Conservation (phyloP, 2,113 vertebrate genomes). For the Varanus salvator region DNA sequence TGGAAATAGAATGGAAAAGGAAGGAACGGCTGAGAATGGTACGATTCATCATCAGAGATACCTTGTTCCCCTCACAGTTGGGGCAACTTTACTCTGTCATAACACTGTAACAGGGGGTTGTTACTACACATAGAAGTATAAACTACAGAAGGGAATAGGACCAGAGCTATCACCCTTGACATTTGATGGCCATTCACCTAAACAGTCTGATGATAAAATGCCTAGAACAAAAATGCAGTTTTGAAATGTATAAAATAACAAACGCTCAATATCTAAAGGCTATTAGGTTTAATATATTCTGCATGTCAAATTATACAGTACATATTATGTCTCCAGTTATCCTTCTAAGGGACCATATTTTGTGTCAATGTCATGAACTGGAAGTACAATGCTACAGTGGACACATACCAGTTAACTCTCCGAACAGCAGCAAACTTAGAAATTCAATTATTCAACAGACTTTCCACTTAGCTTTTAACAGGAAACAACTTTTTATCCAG, state of each 20-base stretch:
- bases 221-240: neutral
- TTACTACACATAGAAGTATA: neutral
- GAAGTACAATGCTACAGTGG: neutral
- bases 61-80: neutral
- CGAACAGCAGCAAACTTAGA: neutral
- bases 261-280: constrained; percentile 7
- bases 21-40: neutral
- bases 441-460: constrained; percentile 1
- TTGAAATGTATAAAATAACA: neutral
- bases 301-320: neutral
- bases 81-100: neutral
- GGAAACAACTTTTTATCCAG: constrained; percentile 13
- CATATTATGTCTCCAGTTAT: constrained; percentile 12
- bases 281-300: neutral
- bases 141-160: neutral
- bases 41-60: neutral
- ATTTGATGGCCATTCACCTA: neutral
- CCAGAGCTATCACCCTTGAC: neutral
- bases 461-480: constrained; percentile 35
- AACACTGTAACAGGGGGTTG: neutral
- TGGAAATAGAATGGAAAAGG: neutral
- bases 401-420: neutral
- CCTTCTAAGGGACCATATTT: accelerated
- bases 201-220: neutral
- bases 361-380: neutral